Evolutionary conservation across 1,140 invertebrate genomes (phyloP), one percentile per base, ranked within the genome.

Genomic region (Mercenaria mercenaria): DNA sequence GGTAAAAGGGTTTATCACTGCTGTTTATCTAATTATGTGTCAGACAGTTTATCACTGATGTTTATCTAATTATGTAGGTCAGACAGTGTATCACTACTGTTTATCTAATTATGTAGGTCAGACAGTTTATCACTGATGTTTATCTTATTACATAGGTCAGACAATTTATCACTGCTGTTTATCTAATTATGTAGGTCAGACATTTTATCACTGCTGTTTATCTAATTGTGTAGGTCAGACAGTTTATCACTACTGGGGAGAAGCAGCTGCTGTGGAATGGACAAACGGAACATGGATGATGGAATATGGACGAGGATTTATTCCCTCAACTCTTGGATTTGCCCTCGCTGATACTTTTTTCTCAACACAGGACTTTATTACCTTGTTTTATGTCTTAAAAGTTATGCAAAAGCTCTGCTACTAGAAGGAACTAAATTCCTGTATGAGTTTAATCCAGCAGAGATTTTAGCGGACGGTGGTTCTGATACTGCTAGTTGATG

Each of bases 221-320:
- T n/a, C n/a, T 8, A 61, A 41, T 59, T 29, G 90, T 87, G 0
- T 87, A 96, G 95, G 95, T 77, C 94, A 95, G 61, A 95, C 94
- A n/a, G 93, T 96, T 6, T 92, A 91, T 32, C 95, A 96, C 88
- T 92, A 81, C 6, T 92, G 91, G 91, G 95, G 95, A 18, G 95
- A 96, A 59, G 95, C 89, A 0, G 93, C 95, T 20, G 91, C 93
- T 13, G 95, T 96, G 0, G 92, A 94, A 20, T 95, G 93, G 92
- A 88, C 92, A 34, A 85, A 82, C 29, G 94, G 92, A 15, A 96
- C 95, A 15, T 96, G 95, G 95, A 95, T 95, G 94, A 92, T 96
- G 26, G 95, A 95, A 80, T 95, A 96, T 85, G 95, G 95, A 11
- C 91, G 95, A n/a, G 95, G 95, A 37, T 96, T 95, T 79, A 95